Evolutionary conservation across 2,797 vertebrate species (phyloP).

Genomic region (Artibeus jamaicensis): DNA sequence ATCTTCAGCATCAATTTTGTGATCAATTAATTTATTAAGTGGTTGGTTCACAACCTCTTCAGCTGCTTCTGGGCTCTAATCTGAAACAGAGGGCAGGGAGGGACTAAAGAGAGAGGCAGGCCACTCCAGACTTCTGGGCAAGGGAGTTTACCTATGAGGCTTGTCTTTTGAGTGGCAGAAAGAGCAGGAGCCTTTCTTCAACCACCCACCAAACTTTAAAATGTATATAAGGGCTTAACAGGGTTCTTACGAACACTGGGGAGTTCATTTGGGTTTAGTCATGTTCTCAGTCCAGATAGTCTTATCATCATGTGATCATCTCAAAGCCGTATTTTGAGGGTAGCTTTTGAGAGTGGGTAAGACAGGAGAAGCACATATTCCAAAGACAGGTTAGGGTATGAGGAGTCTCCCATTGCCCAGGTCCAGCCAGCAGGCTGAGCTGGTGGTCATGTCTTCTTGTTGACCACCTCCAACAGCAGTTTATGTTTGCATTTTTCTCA

Average conservation of each 20-base stretch:
- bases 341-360: background rate
- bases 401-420: too few species aligned
- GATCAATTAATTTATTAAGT: background rate
- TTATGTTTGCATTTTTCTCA: background rate
- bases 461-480: background rate
- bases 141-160: background rate
- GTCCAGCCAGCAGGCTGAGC: background rate
- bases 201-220: background rate
- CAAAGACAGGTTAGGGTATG: background rate
- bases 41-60: background rate
- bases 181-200: background rate
- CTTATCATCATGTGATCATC: background rate
- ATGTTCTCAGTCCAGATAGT: too few species aligned
- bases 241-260: background rate
- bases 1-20: background rate
- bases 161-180: background rate
- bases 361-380: background rate
- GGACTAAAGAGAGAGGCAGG: background rate
- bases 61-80: background rate
- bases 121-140: background rate
- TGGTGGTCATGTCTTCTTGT: background rate
- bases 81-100: background rate
- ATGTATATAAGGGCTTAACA: background rate
- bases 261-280: background rate
- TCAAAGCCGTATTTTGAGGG: background rate